phyloP scores from a whole-genome alignment of 2,888 invertebrate genomes.

The Chalcosyrphus nemorum region DNA sequence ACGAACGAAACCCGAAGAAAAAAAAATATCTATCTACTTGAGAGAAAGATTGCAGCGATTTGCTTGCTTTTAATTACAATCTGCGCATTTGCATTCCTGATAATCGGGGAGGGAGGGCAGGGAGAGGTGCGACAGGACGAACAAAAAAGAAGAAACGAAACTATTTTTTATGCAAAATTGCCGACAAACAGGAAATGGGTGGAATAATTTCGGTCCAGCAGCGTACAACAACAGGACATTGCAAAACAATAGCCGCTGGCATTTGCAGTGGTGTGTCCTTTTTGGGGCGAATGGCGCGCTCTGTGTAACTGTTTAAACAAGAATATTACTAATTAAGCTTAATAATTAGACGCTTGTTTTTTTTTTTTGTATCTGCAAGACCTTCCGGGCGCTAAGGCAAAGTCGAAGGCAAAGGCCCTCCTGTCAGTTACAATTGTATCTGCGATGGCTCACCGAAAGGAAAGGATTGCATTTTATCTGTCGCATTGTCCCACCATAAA shows the following conservation, averaged over 20 bases:
- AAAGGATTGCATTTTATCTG: conserved; percentile 73
- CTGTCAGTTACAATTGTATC: conserved; percentile 71
- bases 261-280: conserved; percentile 23
- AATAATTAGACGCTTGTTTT: conserved; percentile 71
- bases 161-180: conserved; percentile 61
- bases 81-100: conserved; percentile 65
- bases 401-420: conserved; percentile 43
- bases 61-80: conserved; percentile 73
- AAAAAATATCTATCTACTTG: conserved; percentile 36
- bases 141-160: conserved; percentile 1
- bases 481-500: conserved; percentile 67
- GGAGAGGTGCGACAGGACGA: not conserved
- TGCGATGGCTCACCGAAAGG: conserved; percentile 30
- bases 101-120: not conserved
- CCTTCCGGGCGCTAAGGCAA: no score
- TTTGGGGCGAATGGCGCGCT: no score
- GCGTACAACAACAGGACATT: conserved; percentile 38
- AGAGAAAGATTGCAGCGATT: conserved; percentile 66
- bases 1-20: not conserved
- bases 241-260: conserved; percentile 56
- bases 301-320: conserved; percentile 71
- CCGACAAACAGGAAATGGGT: conserved; percentile 58
- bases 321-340: conserved; percentile 74
- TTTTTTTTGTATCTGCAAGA: conserved; percentile 33
- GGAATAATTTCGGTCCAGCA: conserved; percentile 60